Conservation (phyloP, 2,113 vertebrate species). For the Petroica traversi region DNA sequence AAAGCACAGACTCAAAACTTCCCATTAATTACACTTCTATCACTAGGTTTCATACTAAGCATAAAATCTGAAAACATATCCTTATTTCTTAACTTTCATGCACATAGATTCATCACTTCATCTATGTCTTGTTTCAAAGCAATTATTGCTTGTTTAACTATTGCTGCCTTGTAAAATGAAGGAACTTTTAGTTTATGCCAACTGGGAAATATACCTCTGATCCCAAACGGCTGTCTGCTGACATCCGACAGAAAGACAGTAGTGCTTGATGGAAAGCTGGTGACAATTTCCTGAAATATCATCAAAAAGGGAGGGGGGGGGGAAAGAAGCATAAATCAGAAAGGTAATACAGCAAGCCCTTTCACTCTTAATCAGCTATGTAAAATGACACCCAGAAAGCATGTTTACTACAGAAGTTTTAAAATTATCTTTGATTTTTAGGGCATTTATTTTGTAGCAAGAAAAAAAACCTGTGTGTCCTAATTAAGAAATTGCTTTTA, state of each 20-base stretch:
- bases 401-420: neutral
- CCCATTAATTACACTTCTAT: neutral
- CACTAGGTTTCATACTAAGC: neutral
- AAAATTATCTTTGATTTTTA: neutral
- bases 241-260: constrained; percentile 98
- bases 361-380: neutral
- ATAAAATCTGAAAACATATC: neutral
- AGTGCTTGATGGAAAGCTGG: constrained; percentile 96
- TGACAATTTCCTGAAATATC: constrained; percentile 86
- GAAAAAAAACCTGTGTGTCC: neutral
- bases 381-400: neutral
- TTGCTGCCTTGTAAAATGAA: neutral
- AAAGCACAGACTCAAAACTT: neutral
- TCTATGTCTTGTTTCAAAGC: neutral
- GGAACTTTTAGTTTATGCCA: neutral
- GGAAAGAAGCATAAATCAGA: neutral
- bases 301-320: neutral
- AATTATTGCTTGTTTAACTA: neutral
- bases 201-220: constrained; percentile 84
- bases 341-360: neutral
- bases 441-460: neutral
- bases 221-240: constrained; percentile 94
- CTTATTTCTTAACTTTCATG: neutral
- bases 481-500: neutral
- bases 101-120: neutral